A percentile compares a stretch with the other conserved stretches of the same genome.
Evolutionary conservation across 1,140 invertebrate genomes (phyloP).

Genomic region (Micrasema minimum): DNA sequence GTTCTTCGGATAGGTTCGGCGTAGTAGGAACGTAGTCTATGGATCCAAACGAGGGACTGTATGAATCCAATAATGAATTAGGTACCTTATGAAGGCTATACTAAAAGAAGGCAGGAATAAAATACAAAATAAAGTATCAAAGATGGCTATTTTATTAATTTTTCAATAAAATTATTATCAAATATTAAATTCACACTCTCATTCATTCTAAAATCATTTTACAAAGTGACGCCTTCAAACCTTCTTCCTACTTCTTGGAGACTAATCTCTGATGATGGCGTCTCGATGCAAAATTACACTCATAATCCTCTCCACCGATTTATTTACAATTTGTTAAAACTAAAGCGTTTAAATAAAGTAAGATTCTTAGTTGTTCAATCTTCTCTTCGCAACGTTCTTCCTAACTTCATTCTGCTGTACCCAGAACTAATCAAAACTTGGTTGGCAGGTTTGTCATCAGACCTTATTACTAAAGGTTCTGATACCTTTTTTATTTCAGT

Average conservation of each 20-base stretch:
- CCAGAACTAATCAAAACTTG: slow-evolving; percentile 66
- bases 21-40: too few relatives aligned
- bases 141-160: slow-evolving; percentile 52
- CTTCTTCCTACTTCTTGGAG: too few relatives aligned
- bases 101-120: too few relatives aligned
- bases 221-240: slow-evolving; percentile 45
- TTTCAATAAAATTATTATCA: slow-evolving; percentile 52
- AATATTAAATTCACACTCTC: slow-evolving; percentile 48
- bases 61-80: too few relatives aligned
- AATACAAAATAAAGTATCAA: slow-evolving; percentile 11
- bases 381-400: slow-evolving; percentile 59
- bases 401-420: slow-evolving; percentile 67
- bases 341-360: slow-evolving; percentile 50
- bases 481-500: slow-evolving; percentile 50
- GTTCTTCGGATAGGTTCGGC: too few relatives aligned
- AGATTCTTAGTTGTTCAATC: slow-evolving; percentile 41
- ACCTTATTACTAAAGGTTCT: slow-evolving; percentile 63
- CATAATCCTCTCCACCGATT: slow-evolving; percentile 36
- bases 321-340: slow-evolving; percentile 50
- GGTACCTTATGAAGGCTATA: too few relatives aligned
- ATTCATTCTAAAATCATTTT: slow-evolving; percentile 49
- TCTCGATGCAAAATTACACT: slow-evolving; percentile 37
- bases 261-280: slow-evolving; percentile 29
- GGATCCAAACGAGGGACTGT: too few relatives aligned
- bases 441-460: slow-evolving; percentile 60